A percentile compares a stretch with the other conserved stretches of the same genome.
These are phyloP conservation scores for Arbacia lixula DNA, from an alignment of 53 echinoderm and acorn worm genomes.

Conservation along the genomic window DNA sequence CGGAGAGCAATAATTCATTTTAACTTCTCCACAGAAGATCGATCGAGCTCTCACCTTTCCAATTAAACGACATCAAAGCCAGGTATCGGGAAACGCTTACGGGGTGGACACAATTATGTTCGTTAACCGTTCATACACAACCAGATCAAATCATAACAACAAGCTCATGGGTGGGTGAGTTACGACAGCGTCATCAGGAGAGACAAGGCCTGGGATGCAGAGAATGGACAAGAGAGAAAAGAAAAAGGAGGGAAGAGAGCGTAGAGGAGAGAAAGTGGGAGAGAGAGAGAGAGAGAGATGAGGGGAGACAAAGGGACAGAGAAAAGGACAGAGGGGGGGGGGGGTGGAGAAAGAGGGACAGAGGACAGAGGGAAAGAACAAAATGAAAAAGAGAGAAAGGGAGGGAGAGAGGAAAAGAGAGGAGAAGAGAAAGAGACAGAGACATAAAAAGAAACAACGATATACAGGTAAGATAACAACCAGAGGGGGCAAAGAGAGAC, in stretches of 20 bases:
- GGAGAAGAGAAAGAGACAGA: not conserved
- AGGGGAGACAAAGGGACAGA: too few species aligned
- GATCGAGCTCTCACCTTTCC: constrained; percentile 44
- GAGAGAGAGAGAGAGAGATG: not conserved
- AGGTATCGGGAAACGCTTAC: constrained; percentile 19
- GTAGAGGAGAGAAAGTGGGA: not conserved
- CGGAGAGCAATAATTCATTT: constrained; percentile 30
- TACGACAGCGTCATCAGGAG: constrained; percentile 1
- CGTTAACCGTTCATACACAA: constrained; percentile 31
- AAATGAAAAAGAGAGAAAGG: too few species aligned
- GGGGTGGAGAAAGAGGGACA: too few species aligned
- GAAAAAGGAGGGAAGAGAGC: not conserved
- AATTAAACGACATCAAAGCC: constrained; percentile 46
- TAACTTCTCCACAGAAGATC: constrained; percentile 32
- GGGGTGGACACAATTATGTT: constrained; percentile 43
- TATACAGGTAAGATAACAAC: too few species aligned
- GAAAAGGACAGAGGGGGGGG: too few species aligned
- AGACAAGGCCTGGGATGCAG: not conserved
- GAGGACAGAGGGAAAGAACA: not conserved
- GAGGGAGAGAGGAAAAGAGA: not conserved
- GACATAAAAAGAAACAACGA: not conserved
- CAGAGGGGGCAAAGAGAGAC: too few species aligned
- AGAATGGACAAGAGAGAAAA: not conserved
- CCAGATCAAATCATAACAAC: constrained; percentile 37
- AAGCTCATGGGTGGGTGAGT: constrained; percentile 1